A percentile compares a stretch with the other conserved stretches of the same genome.
phyloP scores from a whole-genome alignment of 2,888 invertebrate species.

The Conchocele bisecta region DNA sequence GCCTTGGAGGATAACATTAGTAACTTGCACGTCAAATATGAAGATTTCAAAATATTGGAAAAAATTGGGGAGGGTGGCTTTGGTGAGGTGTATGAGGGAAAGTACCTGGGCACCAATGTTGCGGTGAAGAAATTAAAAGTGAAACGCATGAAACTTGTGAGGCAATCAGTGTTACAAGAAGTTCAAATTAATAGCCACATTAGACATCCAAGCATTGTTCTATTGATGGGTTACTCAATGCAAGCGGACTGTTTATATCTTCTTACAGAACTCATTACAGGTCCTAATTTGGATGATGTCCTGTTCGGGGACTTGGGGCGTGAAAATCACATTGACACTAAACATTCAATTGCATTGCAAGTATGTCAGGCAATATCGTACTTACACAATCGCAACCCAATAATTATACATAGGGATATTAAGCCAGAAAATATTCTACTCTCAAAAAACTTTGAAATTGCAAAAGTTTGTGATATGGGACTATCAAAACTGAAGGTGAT shows the following conservation, averaged over 20 bases:
- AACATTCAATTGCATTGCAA: slow-evolving; percentile 4
- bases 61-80: slow-evolving; percentile 39
- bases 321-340: background rate
- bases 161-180: slow-evolving; percentile 23
- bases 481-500: slow-evolving; percentile 28
- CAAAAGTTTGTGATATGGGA: slow-evolving; percentile 31
- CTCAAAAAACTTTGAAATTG: slow-evolving; percentile 9
- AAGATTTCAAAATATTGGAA: background rate
- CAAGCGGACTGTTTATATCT: slow-evolving; percentile 16
- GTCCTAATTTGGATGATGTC: slow-evolving; percentile 30
- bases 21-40: slow-evolving; percentile 9
- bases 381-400: slow-evolving; percentile 27
- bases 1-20: too few species aligned
- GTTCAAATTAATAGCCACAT: slow-evolving; percentile 26
- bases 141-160: slow-evolving; percentile 32
- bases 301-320: slow-evolving; percentile 18
- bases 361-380: slow-evolving; percentile 20
- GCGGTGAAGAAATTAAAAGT: slow-evolving; percentile 32
- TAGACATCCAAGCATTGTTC: slow-evolving; percentile 41
- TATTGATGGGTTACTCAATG: slow-evolving; percentile 28
- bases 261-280: slow-evolving; percentile 18
- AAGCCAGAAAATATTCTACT: slow-evolving; percentile 43
- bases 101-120: slow-evolving; percentile 27
- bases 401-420: slow-evolving; percentile 40
- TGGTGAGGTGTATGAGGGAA: slow-evolving; percentile 20